Percentiles rank a stretch among this genome's conserved stretches.
These are phyloP conservation scores for Colossoma macropomum DNA, from an alignment of 2,113 vertebrate genomes.

Conservation along the genomic window DNA sequence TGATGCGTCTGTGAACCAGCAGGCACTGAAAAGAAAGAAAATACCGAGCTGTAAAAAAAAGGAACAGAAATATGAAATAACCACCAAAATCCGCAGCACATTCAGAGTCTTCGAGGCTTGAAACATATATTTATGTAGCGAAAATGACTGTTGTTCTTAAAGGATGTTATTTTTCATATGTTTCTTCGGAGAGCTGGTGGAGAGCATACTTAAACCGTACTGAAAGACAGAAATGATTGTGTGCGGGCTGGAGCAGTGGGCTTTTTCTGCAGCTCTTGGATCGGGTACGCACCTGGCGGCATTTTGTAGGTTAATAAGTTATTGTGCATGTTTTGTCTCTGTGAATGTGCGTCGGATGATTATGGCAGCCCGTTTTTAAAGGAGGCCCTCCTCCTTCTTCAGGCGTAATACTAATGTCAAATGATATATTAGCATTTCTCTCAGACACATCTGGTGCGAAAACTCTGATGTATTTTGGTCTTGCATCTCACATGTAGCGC, in stretches of 20 bases:
- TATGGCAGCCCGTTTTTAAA: constrained; percentile 36
- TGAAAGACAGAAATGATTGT: constrained; percentile 44
- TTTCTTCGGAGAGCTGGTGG: constrained; percentile 39
- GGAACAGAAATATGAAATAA: constrained; percentile 65
- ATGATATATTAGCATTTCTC: constrained; percentile 45
- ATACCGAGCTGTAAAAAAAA: constrained; percentile 25
- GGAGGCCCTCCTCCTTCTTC: constrained; percentile 37
- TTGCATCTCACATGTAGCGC: not conserved
- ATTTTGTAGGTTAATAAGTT: constrained; percentile 61
- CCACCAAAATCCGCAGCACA: constrained; percentile 58
- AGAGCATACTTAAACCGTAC: constrained; percentile 39
- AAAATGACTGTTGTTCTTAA: constrained; percentile 61
- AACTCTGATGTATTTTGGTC: constrained; percentile 6
- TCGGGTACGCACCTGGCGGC: constrained; percentile 77
- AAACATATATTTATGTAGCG: constrained; percentile 53
- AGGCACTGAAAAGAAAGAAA: constrained; percentile 67
- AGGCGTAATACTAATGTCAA: constrained; percentile 41
- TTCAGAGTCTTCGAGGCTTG: constrained; percentile 52
- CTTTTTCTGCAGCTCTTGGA: constrained; percentile 57
- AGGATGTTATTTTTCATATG: constrained; percentile 56
- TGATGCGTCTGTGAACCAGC: constrained; percentile 75
- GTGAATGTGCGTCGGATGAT: constrained; percentile 45
- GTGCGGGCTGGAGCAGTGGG: constrained; percentile 24
- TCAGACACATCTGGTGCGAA: constrained; percentile 30
- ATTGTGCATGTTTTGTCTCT: constrained; percentile 43